Evolutionary conservation across 1,140 invertebrate genomes (phyloP).

Genomic region (Drosophila albomicans): DNA sequence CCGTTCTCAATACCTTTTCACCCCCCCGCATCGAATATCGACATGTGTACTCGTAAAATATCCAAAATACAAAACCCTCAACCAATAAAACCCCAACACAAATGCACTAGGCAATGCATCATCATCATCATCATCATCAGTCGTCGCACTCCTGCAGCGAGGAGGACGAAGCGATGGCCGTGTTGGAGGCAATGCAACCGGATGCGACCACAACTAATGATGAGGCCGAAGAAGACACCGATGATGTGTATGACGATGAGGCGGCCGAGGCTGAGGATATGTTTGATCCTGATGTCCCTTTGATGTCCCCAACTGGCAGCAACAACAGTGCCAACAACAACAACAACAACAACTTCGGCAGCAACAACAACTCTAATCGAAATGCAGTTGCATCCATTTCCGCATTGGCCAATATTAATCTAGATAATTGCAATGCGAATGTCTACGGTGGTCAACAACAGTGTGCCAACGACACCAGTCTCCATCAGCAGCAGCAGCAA

Average conservation of each 20-base stretch:
- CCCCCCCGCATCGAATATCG: no score
- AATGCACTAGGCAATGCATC: slow-evolving; percentile 52
- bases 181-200: slow-evolving; percentile 57
- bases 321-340: slow-evolving; percentile 63
- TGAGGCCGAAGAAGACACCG: slow-evolving; percentile 70
- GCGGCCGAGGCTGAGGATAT: slow-evolving; percentile 75
- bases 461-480: slow-evolving; percentile 37
- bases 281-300: slow-evolving; percentile 72
- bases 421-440: slow-evolving; percentile 84
- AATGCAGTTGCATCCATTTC: slow-evolving; percentile 38
- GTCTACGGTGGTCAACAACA: slow-evolving; percentile 66
- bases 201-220: slow-evolving; percentile 74
- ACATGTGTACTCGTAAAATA: no score
- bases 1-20: slow-evolving; percentile 16
- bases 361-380: slow-evolving; percentile 20
- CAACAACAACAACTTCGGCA: slow-evolving; percentile 20
- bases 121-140: slow-evolving; percentile 5
- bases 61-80: neutral
- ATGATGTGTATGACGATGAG: slow-evolving; percentile 59
- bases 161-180: slow-evolving; percentile 73
- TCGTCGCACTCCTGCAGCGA: slow-evolving; percentile 79
- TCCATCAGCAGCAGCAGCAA: slow-evolving; percentile 27
- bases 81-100: slow-evolving; percentile 27
- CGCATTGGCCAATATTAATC: slow-evolving; percentile 75
- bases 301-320: slow-evolving; percentile 77